Base-by-base conservation (phyloP, 64 coral and sea anemone genomes). In the Montipora cactus region DNA sequence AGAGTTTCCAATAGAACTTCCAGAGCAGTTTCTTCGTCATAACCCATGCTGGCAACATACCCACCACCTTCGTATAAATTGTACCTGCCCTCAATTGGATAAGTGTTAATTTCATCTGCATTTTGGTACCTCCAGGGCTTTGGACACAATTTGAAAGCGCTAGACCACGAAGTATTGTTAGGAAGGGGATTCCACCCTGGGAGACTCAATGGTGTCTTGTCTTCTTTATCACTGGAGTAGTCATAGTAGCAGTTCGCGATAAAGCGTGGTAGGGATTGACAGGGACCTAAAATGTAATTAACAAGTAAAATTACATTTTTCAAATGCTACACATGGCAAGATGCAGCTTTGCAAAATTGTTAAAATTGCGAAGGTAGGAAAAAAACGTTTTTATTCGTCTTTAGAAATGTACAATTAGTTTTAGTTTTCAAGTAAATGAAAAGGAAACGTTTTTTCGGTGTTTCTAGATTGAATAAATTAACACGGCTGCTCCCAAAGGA, bases 111-210 rank as follows among this genome's bases (percentile, higher is more conserved):
- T 18, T 82, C 53, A 13, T 82, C 55, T 0, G 20, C 57, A 28
- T 19, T 62, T 64, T 82, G 53, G 25, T 82, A 82, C 23, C 79
- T 53, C 79, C 79, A 82, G 5, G 79, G 79, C 14, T 64, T 82
- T 37, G 79, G 79, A 7, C 79, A 82, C 55, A 82, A 13, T 5
- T 44, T 23, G 7, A 82, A 25, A 64, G 22, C 79, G 1, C 22
- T 64, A 1, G 79, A 55, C 79, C 79, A 82, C 8, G 79, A 82
- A 61, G 79, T 62, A 64, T 82, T 82, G 21, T 1, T 0, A 13
- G 79, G 79, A 44, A 82, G 79, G 15, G 20, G 57, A 18, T 82
- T 82, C 79, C 53, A 82, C 4, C 79, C 57, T 45, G 79, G 79
- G 14, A 82, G 79, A 82, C 23, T 61, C 57, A 82, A 22, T 14